A percentile compares a stretch with the other conserved stretches of the same genome.
Conservation (phyloP, 2,888 invertebrate species). For the Rotaria magnacalcarata region DNA sequence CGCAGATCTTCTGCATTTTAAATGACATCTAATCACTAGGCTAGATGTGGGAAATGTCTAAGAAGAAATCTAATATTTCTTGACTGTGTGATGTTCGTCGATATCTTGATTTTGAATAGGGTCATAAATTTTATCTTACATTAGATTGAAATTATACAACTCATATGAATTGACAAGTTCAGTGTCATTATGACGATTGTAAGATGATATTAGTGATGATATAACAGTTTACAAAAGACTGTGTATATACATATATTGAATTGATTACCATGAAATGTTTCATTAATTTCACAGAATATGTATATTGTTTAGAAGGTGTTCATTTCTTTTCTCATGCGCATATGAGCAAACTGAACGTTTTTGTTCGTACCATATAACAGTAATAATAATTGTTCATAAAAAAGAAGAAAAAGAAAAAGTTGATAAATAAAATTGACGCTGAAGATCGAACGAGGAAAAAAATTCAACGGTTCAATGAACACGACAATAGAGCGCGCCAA, state of each 20-base stretch:
- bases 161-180: too few species aligned
- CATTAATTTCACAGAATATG: background rate
- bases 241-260: background rate
- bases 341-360: background rate
- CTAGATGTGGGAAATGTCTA: too few species aligned
- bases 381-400: background rate
- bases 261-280: background rate
- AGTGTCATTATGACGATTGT: too few species aligned
- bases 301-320: background rate
- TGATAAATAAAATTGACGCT: background rate
- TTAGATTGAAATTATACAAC: too few species aligned
- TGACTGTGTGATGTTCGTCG: too few species aligned
- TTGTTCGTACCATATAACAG: background rate
- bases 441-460: background rate
- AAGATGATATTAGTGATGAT: background rate
- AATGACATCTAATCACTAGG: too few species aligned
- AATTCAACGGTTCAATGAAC: constrained; percentile 11
- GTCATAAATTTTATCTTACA: too few species aligned
- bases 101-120: too few species aligned
- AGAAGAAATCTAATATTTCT: too few species aligned
- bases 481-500: background rate
- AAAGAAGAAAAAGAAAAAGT: background rate
- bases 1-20: too few species aligned
- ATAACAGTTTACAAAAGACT: background rate
- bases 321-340: background rate